Percentiles rank a stretch among this genome's conserved stretches.
These are phyloP conservation scores for Poeciliopsis prolifica DNA, from an alignment of 2,113 vertebrate species.

Conservation along the genomic window DNA sequence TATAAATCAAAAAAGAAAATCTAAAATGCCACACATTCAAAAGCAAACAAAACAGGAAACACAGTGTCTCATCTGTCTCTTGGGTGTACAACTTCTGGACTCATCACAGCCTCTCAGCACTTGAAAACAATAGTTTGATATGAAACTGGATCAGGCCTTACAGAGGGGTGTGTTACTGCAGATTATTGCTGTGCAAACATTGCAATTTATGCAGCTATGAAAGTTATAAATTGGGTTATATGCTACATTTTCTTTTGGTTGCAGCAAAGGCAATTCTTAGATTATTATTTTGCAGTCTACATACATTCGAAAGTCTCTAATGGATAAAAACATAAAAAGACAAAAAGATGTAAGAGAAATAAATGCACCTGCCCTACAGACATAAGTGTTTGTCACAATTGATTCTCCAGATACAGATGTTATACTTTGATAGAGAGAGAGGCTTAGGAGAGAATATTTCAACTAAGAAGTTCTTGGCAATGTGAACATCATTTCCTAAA, in stretches of 20 bases:
- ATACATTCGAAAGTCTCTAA: too few relatives aligned
- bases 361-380: neutral
- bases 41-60: too few relatives aligned
- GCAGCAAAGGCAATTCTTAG: too few relatives aligned
- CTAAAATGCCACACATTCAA: too few relatives aligned
- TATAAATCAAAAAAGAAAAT: too few relatives aligned
- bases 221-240: neutral
- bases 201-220: neutral
- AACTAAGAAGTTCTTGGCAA: slow-evolving; percentile 5
- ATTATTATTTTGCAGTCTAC: neutral
- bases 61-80: too few relatives aligned
- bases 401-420: neutral
- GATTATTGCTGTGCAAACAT: neutral
- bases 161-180: too few relatives aligned
- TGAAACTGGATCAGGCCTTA: neutral
- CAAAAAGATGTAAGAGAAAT: neutral
- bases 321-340: neutral
- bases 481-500: slow-evolving; percentile 26
- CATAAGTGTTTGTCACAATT: slow-evolving; percentile 2
- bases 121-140: neutral
- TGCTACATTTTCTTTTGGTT: neutral
- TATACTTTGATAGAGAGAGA: slow-evolving; percentile 7
- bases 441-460: slow-evolving; percentile 14
- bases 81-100: too few relatives aligned
- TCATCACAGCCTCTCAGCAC: too few relatives aligned